These are phyloP conservation scores for Halocaridina rubra DNA, from an alignment of 2,888 invertebrate species.

Conservation along the genomic window DNA sequence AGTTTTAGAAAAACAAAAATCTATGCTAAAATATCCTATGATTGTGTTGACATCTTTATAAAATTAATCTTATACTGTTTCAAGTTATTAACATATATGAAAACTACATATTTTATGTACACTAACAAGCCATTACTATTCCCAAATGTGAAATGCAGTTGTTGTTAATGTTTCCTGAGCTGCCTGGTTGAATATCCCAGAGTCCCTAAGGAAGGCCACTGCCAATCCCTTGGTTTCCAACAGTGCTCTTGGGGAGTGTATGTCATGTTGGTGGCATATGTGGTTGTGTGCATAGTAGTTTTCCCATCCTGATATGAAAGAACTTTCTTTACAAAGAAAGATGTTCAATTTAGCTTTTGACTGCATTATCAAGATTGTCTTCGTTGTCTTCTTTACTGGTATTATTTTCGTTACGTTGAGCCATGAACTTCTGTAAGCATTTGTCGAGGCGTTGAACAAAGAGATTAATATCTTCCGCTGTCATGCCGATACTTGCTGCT, in stretches of 20 bases:
- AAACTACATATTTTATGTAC: too few species aligned
- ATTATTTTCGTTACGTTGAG: conserved; percentile 44
- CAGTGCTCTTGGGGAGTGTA: not conserved
- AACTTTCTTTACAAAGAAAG: not conserved
- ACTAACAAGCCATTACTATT: too few species aligned
- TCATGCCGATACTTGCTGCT: conserved; percentile 79
- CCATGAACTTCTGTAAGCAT: conserved; percentile 71
- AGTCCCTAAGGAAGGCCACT: too few species aligned
- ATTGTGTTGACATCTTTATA: too few species aligned
- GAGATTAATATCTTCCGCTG: conserved; percentile 76
- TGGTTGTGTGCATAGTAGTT: not conserved
- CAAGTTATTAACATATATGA: too few species aligned
- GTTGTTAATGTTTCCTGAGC: too few species aligned
- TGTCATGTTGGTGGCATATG: too few species aligned
- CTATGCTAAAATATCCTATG: too few species aligned
- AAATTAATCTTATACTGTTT: too few species aligned
- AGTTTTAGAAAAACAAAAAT: too few species aligned
- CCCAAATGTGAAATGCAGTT: too few species aligned
- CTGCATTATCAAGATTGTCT: not conserved
- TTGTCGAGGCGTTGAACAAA: conserved; percentile 77
- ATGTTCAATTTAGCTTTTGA: not conserved
- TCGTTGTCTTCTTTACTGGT: not conserved
- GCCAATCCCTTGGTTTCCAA: not conserved
- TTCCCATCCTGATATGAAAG: not conserved
- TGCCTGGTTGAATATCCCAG: not conserved